Conservation (phyloP, 2,797 vertebrate species). For the Chelmon rostratus region DNA sequence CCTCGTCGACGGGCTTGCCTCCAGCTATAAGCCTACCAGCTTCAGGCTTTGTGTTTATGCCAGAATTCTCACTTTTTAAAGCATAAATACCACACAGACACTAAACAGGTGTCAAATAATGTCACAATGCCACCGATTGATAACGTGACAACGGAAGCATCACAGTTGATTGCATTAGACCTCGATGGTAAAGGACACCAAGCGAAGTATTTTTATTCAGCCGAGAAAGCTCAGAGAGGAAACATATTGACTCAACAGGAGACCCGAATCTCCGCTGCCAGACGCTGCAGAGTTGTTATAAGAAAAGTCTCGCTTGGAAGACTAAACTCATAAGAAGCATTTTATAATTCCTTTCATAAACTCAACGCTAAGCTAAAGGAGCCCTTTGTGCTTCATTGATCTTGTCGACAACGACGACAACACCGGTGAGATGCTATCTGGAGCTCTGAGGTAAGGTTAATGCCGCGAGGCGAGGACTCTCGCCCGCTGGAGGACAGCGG, state of each 20-base stretch:
- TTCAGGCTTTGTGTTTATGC: neutral
- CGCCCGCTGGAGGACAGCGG: constrained; percentile 12
- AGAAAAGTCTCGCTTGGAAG: constrained; percentile 32
- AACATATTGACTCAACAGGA: constrained; percentile 49
- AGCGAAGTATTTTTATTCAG: constrained; percentile 19
- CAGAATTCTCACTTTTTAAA: neutral
- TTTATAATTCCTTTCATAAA: constrained; percentile 53
- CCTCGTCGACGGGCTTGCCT: no score
- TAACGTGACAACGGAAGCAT: neutral
- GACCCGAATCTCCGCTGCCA: constrained; percentile 40
- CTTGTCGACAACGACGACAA: constrained; percentile 36
- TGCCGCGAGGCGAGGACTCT: constrained; percentile 28
- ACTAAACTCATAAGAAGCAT: constrained; percentile 39
- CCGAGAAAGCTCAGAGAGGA: constrained; percentile 23
- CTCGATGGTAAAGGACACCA: constrained; percentile 23
- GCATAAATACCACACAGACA: neutral
- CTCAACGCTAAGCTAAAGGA: constrained; percentile 36
- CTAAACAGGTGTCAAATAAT: neutral
- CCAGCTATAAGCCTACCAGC: neutral
- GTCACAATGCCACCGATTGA: neutral
- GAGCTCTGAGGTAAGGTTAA: constrained; percentile 34
- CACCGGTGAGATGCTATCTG: constrained; percentile 16
- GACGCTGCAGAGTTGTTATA: constrained; percentile 32
- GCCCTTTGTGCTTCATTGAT: constrained; percentile 41
- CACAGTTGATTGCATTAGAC: constrained; percentile 23